phyloP scores from a whole-genome alignment of 1,140 invertebrate species.

The Meloidogyne chitwoodi region DNA sequence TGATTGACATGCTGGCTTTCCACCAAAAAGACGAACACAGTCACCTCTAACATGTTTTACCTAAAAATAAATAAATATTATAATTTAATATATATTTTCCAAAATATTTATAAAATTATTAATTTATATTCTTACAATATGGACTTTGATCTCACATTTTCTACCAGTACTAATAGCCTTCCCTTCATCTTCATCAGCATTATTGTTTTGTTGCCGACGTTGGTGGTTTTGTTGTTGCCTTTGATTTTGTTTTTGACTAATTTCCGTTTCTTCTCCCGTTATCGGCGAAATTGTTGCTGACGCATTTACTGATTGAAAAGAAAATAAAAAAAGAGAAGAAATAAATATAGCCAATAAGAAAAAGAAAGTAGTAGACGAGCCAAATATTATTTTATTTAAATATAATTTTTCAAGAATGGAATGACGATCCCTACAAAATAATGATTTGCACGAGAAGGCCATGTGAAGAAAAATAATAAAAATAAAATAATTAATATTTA shows the following conservation, averaged over 20 bases:
- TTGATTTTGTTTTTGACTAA: too few species aligned
- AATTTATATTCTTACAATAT: neutral
- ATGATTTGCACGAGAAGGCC: neutral
- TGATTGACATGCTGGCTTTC: constrained; percentile 4
- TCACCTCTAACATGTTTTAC: constrained; percentile 15
- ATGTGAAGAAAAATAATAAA: neutral
- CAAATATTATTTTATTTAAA: neutral
- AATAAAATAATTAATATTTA: neutral
- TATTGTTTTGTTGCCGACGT: neutral
- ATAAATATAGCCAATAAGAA: neutral
- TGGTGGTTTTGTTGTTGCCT: neutral
- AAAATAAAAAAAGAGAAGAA: neutral
- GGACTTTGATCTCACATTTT: neutral
- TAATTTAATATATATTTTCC: too few species aligned
- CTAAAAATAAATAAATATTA: neutral
- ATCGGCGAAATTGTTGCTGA: neutral
- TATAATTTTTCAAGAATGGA: neutral
- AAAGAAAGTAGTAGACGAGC: neutral
- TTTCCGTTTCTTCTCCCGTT: neutral
- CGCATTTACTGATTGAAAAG: neutral
- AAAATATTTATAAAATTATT: too few species aligned
- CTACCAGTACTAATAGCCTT: neutral
- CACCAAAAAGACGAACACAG: constrained; percentile 15
- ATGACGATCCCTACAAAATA: neutral
- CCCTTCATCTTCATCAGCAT: neutral